Evolutionary conservation across 2,113 vertebrate species (phyloP).

Genomic region (Nesoenas mayeri): DNA sequence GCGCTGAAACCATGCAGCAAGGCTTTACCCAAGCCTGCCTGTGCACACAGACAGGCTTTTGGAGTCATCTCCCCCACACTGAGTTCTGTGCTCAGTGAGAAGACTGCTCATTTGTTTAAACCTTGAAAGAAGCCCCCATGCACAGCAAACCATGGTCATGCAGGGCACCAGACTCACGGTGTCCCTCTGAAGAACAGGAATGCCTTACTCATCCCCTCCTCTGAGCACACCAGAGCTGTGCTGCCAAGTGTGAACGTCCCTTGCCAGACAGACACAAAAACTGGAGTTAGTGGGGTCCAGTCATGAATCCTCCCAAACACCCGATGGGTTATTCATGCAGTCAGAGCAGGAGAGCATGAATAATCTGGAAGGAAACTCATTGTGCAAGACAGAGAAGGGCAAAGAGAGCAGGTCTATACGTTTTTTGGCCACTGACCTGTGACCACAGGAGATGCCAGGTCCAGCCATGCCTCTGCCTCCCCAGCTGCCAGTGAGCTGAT

Average conservation of each 20-base stretch:
- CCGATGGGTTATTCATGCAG: neutral
- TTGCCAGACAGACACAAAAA: neutral
- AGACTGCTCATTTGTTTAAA: neutral
- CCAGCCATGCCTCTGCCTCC: neutral
- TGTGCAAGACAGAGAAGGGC: neutral
- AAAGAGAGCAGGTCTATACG: neutral
- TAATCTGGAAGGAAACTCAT: neutral
- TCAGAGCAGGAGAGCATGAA: neutral
- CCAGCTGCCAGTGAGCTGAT: neutral
- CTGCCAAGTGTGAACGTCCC: neutral
- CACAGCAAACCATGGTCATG: neutral
- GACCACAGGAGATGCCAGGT: neutral
- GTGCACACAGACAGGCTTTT: neutral
- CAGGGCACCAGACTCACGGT: accelerated
- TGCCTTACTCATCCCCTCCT: neutral
- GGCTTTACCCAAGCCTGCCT: neutral
- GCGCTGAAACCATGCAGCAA: neutral
- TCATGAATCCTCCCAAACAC: neutral
- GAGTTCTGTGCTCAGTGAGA: neutral
- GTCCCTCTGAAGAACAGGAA: neutral
- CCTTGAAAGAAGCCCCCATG: neutral
- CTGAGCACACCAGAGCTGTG: neutral
- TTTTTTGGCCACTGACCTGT: neutral
- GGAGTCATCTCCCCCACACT: neutral
- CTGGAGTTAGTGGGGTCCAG: neutral